Evolutionary conservation across 2,113 vertebrate species (phyloP), one percentile per base, ranked within the genome.

Genomic region (Halichoeres trimaculatus): DNA sequence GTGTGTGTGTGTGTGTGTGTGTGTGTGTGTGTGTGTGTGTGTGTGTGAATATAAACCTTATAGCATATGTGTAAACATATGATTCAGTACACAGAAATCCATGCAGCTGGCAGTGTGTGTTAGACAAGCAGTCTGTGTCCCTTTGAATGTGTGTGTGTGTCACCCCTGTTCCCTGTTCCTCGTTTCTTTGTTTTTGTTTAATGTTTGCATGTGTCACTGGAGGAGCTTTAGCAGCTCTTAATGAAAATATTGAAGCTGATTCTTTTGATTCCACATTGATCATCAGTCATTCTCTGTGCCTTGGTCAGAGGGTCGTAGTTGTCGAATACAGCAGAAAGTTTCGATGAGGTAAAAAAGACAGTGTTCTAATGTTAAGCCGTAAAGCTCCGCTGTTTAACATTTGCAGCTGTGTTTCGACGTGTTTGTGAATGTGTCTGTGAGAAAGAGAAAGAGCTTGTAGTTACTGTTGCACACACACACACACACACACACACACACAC

Each of bases 401-500:
- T 41, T 43, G 26, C 54, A 50, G 58, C 2, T 16, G 10, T 72
- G 14, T 68, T 51, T n/a, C 34, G 16, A 41, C 23, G 19, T 63
- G 41, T 71, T 72, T 60, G 48, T 70, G 10, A 57, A 36, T 45
- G 20, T 67, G 53, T 76, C 35, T 43, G 26, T 20, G 10, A 40
- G 24, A 34, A 35, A 68, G 19, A 75, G 23, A 66, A 50, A 20
- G 12, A 56, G 36, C 35, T 51, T 65, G 51, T 43, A 66, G 52
- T 66, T 66, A 30, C 71, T 57, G 57, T 56, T 56, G 11, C 17
- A 52, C 64, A 26, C 20, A 23, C 63, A 51, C 41, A 50, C 63
- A 68, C n/a, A n/a, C 62, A 69, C 62, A 70, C 51, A 58, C 47
- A 60, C 68, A 73, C 62, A 58, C 19, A 69, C 38, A 51, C 62